These are phyloP conservation scores for Pluvialis apricaria DNA, from an alignment of 2,113 vertebrate genomes.

Conservation along the genomic window DNA sequence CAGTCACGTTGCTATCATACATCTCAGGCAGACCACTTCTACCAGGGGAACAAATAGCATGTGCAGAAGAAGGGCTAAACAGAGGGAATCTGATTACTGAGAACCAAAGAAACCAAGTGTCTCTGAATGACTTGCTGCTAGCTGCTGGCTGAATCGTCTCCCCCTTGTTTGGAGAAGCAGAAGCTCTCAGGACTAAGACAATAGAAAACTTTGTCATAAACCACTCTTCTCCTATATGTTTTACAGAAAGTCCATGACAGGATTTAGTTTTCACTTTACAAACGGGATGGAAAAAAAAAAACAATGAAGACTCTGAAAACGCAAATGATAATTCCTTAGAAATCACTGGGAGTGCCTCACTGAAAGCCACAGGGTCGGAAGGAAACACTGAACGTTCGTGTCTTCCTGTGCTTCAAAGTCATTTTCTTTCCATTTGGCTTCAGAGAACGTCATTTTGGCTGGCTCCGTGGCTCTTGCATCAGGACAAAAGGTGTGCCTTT, in stretches of 20 bases:
- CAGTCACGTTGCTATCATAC: background rate
- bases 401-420: background rate
- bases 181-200: background rate
- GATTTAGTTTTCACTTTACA: background rate
- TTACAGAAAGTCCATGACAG: background rate
- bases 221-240: background rate
- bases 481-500: background rate
- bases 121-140: background rate
- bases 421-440: conserved; percentile 4
- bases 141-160: background rate
- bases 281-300: background rate
- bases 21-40: background rate
- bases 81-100: background rate
- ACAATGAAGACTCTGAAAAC: background rate
- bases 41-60: background rate
- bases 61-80: background rate
- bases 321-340: conserved; percentile 7
- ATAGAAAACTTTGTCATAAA: background rate
- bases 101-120: background rate
- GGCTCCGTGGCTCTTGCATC: background rate
- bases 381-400: background rate
- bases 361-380: background rate
- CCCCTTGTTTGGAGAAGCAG: background rate
- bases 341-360: background rate
- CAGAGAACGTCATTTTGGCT: background rate